Percentiles rank a stretch among this genome's conserved stretches.
Evolutionary conservation across 2,113 vertebrate genomes (phyloP).

Genomic region (Merops nubicus): DNA sequence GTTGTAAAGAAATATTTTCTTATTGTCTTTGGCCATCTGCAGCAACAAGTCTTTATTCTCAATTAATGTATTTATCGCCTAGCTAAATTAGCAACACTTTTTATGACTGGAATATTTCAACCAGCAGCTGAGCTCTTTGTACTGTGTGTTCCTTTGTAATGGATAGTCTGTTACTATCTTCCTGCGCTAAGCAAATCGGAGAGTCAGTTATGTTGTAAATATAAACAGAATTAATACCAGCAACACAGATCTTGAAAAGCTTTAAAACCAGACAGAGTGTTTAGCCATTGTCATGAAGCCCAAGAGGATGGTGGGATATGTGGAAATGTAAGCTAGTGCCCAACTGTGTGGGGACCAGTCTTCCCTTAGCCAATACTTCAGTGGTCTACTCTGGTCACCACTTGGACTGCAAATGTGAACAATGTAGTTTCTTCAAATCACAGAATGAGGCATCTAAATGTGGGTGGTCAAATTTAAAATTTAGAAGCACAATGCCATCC

Average conservation of each 20-base stretch:
- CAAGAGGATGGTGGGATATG: not conserved
- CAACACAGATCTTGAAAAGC: not conserved
- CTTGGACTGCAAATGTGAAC: not conserved
- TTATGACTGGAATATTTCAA: conserved; percentile 2
- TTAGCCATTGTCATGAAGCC: not conserved
- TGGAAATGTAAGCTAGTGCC: not conserved
- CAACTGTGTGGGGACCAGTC: not conserved
- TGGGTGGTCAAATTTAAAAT: not conserved
- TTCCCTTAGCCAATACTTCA: not conserved
- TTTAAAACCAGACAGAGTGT: not conserved
- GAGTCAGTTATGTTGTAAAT: not conserved
- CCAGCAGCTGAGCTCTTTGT: conserved; percentile 32
- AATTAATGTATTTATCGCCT: conserved; percentile 19
- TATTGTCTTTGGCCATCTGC: conserved; percentile 16
- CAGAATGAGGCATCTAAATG: not conserved
- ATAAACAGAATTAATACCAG: conserved; percentile 1
- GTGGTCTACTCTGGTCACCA: not conserved
- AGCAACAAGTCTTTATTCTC: conserved; percentile 23
- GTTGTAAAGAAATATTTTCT: not conserved
- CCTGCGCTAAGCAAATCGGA: not conserved
- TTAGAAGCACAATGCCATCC: not conserved
- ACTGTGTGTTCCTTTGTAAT: not conserved
- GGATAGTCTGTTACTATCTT: not conserved
- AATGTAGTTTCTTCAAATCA: not conserved
- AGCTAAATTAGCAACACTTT: conserved; percentile 40